Evolutionary conservation across 1,140 invertebrate genomes (phyloP).

Genomic region (Zaprionus gabonicus): DNA sequence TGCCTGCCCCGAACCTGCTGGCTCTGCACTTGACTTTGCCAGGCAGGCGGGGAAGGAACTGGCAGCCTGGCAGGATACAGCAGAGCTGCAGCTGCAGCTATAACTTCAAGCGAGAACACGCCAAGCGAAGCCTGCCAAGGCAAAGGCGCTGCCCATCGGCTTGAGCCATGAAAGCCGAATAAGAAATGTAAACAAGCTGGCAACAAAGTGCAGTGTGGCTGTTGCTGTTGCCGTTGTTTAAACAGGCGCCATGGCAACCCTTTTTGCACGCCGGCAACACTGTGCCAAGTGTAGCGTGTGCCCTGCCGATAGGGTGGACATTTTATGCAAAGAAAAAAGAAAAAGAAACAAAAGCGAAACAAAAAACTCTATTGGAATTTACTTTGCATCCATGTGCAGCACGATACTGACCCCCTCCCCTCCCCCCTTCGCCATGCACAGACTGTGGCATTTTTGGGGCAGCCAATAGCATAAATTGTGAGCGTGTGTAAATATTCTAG

Average conservation of each 20-base stretch:
- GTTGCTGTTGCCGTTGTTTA: conserved; percentile 53
- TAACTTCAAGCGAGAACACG: conserved; percentile 66
- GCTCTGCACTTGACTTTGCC: conserved; percentile 70
- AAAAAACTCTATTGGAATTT: conserved; percentile 52
- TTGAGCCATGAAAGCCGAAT: conserved; percentile 71
- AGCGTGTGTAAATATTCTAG: conserved; percentile 44
- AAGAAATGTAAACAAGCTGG: conserved; percentile 67
- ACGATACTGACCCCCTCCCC: background rate
- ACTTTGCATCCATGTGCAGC: conserved; percentile 29
- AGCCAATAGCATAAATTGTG: conserved; percentile 43
- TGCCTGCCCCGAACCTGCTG: conserved; percentile 6
- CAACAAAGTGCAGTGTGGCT: conserved; percentile 45
- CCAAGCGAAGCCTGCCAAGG: conserved; percentile 46
- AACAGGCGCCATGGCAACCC: conserved; percentile 63
- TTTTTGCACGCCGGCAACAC: conserved; percentile 23
- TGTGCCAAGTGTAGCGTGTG: background rate
- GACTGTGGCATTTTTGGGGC: conserved; percentile 19
- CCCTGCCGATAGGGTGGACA: conserved; percentile 28
- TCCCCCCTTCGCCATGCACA: too few species aligned
- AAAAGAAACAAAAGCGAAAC: background rate
- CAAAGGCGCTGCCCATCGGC: conserved; percentile 51
- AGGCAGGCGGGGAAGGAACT: conserved; percentile 14
- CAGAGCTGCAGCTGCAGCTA: conserved; percentile 28
- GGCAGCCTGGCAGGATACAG: conserved; percentile 53
- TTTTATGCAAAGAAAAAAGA: conserved; percentile 26